phyloP scores from a whole-genome alignment of 2,888 invertebrate genomes.

The Agrotis puta region DNA sequence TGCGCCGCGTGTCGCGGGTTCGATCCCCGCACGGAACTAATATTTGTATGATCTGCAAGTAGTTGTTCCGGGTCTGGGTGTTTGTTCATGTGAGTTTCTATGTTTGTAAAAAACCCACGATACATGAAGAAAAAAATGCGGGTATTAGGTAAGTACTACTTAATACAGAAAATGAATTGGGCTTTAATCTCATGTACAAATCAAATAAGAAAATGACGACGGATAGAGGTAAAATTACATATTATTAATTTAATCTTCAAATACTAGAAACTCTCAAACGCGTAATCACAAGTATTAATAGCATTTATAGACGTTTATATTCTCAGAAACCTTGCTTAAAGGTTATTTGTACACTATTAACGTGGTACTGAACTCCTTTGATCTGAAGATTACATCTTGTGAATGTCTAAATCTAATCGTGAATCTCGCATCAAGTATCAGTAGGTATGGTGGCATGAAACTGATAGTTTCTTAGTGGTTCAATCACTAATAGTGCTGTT shows the following conservation, averaged over 20 bases:
- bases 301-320: constrained; percentile 26
- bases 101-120: too few relatives aligned
- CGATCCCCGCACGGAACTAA: too few relatives aligned
- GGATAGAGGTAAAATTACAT: background rate
- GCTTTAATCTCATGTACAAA: too few relatives aligned
- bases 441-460: background rate
- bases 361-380: constrained; percentile 36
- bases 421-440: constrained; percentile 28
- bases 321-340: constrained; percentile 42
- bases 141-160: too few relatives aligned
- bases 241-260: constrained; percentile 1
- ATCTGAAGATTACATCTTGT: constrained; percentile 41
- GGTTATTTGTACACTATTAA: constrained; percentile 54
- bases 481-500: background rate
- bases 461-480: background rate
- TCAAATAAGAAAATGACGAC: too few relatives aligned
- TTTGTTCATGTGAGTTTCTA: too few relatives aligned
- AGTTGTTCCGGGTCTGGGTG: too few relatives aligned
- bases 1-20: too few relatives aligned
- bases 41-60: too few relatives aligned
- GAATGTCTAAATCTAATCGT: constrained; percentile 57
- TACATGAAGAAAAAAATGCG: too few relatives aligned
- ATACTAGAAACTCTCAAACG: background rate
- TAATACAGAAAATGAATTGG: too few relatives aligned
- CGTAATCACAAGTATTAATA: constrained; percentile 3